Conservation (phyloP, 2,113 vertebrate species). For the Triplophysa tibetana region DNA sequence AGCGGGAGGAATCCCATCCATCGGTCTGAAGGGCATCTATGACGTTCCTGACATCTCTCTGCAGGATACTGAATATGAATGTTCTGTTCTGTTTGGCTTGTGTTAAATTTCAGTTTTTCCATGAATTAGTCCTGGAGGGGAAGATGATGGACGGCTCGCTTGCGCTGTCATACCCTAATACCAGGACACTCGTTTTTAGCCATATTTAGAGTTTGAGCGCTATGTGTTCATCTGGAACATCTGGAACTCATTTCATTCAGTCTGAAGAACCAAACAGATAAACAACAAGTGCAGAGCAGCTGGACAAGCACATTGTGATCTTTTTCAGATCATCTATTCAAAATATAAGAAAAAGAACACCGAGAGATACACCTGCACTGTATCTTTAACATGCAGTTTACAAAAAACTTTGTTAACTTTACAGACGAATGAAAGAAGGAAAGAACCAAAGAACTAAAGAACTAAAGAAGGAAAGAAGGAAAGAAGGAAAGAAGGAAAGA, state of each 20-base stretch:
- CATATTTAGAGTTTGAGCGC: conserved; percentile 9
- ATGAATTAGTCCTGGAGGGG: background rate
- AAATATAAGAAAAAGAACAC: background rate
- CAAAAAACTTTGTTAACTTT: no score
- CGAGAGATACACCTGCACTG: background rate
- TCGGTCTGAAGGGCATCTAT: background rate
- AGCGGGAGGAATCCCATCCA: background rate
- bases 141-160: background rate
- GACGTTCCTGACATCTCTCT: background rate
- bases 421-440: no score
- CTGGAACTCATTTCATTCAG: conserved; percentile 11
- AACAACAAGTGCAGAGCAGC: background rate
- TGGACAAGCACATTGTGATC: background rate
- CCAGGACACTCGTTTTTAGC: background rate
- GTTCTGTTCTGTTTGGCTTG: background rate
- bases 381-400: no score
- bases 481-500: no score
- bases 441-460: no score
- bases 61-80: background rate
- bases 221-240: background rate
- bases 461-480: no score
- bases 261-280: background rate
- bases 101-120: background rate
- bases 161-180: background rate
- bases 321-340: background rate